A percentile compares a stretch with the other conserved stretches of the same genome.
phyloP scores from a whole-genome alignment of 2,113 vertebrate genomes.

The Thryonomys swinderianus region DNA sequence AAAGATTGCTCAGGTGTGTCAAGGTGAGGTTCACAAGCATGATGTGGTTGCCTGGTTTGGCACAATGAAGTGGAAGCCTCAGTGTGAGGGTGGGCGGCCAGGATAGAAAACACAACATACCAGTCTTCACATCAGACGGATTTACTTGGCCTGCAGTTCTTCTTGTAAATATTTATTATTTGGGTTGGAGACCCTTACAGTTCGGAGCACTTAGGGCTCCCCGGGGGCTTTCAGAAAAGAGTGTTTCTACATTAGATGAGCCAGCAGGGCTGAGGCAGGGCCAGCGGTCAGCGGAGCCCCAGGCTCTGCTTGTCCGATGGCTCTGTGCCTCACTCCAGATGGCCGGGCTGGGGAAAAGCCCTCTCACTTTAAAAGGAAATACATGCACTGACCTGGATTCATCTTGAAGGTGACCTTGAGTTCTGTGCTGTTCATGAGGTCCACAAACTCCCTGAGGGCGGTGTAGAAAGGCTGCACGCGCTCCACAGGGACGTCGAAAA shows the following conservation, averaged over 20 bases:
- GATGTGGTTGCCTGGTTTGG: neutral
- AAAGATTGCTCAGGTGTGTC: neutral
- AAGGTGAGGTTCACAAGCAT: neutral
- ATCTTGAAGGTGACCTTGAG: slow-evolving; percentile 91
- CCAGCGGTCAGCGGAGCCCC: too few relatives aligned
- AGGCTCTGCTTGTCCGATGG: neutral
- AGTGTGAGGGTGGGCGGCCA: neutral
- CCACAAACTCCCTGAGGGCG: slow-evolving; percentile 91
- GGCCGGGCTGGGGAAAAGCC: neutral
- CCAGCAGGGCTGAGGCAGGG: neutral
- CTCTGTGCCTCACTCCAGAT: neutral
- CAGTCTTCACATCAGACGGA: neutral
- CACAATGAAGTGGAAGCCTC: neutral
- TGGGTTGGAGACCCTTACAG: neutral
- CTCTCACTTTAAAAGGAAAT: neutral
- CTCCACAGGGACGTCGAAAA: slow-evolving; percentile 92
- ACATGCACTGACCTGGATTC: slow-evolving; percentile 91
- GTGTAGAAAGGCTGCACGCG: slow-evolving; percentile 94
- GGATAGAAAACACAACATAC: neutral
- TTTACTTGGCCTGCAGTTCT: neutral
- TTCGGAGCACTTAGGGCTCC: neutral
- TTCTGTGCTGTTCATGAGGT: slow-evolving; percentile 90
- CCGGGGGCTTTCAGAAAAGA: neutral
- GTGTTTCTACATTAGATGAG: neutral
- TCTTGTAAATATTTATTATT: slow-evolving; percentile 11